Conservation (phyloP, 2,797 vertebrate genomes). For the Rhinichthys osculus region DNA sequence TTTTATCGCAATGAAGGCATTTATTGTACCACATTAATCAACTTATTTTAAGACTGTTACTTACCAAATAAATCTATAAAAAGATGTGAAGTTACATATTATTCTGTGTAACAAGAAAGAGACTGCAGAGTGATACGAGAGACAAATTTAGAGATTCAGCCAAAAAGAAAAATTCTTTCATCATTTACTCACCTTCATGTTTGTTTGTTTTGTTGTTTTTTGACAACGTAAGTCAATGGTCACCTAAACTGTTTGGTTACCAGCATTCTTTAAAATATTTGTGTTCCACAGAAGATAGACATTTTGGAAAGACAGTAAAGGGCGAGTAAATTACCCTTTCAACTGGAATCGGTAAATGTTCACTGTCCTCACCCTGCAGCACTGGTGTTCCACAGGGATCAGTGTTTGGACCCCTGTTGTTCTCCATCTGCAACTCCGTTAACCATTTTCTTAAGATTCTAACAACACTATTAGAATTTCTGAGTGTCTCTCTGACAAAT, state of each 20-base stretch:
- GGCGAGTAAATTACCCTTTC: not conserved
- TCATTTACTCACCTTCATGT: no score
- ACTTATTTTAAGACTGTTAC: no score
- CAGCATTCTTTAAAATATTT: not conserved
- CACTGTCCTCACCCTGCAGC: no score
- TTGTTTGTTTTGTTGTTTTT: no score
- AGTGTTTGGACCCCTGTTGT: not conserved
- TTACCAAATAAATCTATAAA: not conserved
- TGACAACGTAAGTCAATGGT: not conserved
- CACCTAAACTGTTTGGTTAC: not conserved
- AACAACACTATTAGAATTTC: not conserved
- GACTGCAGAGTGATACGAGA: no score
- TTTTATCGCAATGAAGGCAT: not conserved
- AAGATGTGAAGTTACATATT: not conserved
- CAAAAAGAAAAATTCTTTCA: no score
- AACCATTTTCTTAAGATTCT: not conserved
- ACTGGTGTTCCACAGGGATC: not conserved
- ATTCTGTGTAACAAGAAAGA: no score
- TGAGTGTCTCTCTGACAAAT: not conserved
- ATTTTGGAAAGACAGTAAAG: not conserved
- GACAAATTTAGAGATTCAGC: no score
- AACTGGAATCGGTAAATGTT: not conserved
- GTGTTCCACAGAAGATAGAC: not conserved
- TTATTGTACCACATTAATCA: not conserved
- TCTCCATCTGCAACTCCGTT: not conserved